phyloP scores from a whole-genome alignment of 1,140 invertebrate genomes.

The Drosophila guanche region DNA sequence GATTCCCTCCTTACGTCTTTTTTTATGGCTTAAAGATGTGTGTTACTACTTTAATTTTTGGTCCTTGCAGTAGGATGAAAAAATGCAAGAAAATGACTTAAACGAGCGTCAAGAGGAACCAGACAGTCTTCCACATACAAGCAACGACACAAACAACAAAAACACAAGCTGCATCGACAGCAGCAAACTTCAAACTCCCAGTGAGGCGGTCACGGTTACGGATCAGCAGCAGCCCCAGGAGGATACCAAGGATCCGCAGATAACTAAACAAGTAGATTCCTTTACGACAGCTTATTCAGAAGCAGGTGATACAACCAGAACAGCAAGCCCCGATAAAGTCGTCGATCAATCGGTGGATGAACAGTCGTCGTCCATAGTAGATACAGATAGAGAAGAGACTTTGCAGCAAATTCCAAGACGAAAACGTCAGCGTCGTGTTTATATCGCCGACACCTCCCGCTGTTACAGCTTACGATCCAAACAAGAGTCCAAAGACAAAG shows the following conservation, averaged over 20 bases:
- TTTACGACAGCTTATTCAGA: conserved; percentile 22
- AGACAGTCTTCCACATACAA: conserved; percentile 70
- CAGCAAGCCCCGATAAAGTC: conserved; percentile 5
- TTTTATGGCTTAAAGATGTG: conserved; percentile 12
- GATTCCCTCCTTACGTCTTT: neutral
- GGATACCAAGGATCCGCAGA: neutral
- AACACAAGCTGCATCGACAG: conserved; percentile 5
- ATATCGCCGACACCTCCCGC: conserved; percentile 47
- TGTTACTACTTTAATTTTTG: conserved; percentile 1
- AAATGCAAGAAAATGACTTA: conserved; percentile 83
- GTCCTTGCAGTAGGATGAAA: conserved; percentile 74
- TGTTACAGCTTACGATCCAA: conserved; percentile 55
- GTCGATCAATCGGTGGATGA: neutral
- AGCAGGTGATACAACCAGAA: conserved; percentile 22
- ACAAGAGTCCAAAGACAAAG: conserved; percentile 10
- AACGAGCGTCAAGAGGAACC: conserved; percentile 75
- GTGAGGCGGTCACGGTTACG: conserved; percentile 5
- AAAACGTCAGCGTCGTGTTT: conserved; percentile 54
- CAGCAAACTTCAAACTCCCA: conserved; percentile 1
- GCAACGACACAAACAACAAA: conserved; percentile 25
- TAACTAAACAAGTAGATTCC: neutral
- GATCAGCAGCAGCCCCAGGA: conserved; percentile 16
- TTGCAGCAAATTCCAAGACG: conserved; percentile 10
- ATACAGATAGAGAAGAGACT: neutral
- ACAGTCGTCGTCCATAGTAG: too few species aligned